phyloP scores from a whole-genome alignment of 2,888 invertebrate species.

The Leptinotarsa peninsularis region DNA sequence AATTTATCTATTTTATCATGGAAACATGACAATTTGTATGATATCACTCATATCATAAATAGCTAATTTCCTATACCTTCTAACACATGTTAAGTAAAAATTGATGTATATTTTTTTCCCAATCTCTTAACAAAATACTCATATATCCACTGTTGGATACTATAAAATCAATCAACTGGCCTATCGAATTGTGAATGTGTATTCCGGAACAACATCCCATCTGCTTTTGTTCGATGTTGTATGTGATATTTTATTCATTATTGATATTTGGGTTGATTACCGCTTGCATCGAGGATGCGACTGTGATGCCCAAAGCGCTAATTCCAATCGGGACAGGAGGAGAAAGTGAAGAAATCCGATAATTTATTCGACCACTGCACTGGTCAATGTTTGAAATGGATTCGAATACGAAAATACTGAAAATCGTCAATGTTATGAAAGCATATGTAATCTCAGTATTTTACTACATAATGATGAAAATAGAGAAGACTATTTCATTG shows the following conservation, averaged over 20 bases:
- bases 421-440: not conserved
- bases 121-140: no score
- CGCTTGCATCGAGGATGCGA: slow-evolving; percentile 5
- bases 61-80: no score
- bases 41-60: no score
- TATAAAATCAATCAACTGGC: not conserved
- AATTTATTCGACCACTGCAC: not conserved
- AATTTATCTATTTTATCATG: no score
- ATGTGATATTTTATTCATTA: slow-evolving; percentile 16
- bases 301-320: not conserved
- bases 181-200: not conserved
- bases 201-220: slow-evolving; percentile 12
- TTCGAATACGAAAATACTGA: not conserved
- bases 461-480: not conserved
- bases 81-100: no score
- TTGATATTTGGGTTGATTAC: slow-evolving; percentile 20
- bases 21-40: no score
- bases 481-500: no score
- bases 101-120: no score
- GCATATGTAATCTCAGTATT: not conserved
- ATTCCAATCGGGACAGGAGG: slow-evolving; percentile 11
- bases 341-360: slow-evolving; percentile 8
- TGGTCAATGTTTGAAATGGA: not conserved
- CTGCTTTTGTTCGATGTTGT: slow-evolving; percentile 3
- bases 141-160: not conserved